Evolutionary conservation across 2,797 vertebrate species (phyloP).

Genomic region (Enteromius viviparus): DNA sequence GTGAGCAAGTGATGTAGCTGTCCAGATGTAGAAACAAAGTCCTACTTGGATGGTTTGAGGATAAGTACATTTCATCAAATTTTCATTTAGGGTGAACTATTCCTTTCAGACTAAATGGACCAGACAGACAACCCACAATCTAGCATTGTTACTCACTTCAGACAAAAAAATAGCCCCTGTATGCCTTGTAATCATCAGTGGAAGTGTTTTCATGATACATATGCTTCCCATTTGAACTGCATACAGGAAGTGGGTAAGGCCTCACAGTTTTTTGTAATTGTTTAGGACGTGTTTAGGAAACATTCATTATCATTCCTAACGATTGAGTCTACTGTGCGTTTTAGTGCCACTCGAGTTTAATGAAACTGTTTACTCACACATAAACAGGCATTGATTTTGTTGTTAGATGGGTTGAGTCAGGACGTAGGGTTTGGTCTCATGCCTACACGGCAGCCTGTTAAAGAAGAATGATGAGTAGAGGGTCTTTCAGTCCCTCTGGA

Average conservation of each 20-base stretch:
- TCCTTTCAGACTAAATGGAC: not conserved
- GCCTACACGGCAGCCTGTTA: not conserved
- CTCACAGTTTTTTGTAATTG: not conserved
- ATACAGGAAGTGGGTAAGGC: slow-evolving; percentile 10
- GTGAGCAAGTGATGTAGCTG: not conserved
- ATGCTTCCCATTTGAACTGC: slow-evolving; percentile 4
- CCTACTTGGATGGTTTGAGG: not conserved
- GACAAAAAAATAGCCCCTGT: not conserved
- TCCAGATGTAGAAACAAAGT: not conserved
- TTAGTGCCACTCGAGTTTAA: slow-evolving; percentile 25
- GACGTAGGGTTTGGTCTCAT: slow-evolving; percentile 4
- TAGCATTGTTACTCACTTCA: not conserved
- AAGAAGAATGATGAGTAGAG: not conserved
- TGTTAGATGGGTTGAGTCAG: slow-evolving; percentile 24
- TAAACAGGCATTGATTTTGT: slow-evolving; percentile 34
- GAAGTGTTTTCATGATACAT: not conserved
- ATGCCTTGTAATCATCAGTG: not conserved
- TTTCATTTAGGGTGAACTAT: not conserved
- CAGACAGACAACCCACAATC: slow-evolving; percentile 1
- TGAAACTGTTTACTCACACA: slow-evolving; percentile 22
- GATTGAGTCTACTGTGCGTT: slow-evolving; percentile 18
- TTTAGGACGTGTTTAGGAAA: slow-evolving; percentile 8
- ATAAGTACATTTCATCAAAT: not conserved
- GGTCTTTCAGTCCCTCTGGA: not conserved
- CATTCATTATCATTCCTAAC: slow-evolving; percentile 28